A percentile compares a stretch with the other conserved stretches of the same genome.
Evolutionary conservation across 1,140 invertebrate genomes (phyloP).

Genomic region (Latrodectus geometricus): DNA sequence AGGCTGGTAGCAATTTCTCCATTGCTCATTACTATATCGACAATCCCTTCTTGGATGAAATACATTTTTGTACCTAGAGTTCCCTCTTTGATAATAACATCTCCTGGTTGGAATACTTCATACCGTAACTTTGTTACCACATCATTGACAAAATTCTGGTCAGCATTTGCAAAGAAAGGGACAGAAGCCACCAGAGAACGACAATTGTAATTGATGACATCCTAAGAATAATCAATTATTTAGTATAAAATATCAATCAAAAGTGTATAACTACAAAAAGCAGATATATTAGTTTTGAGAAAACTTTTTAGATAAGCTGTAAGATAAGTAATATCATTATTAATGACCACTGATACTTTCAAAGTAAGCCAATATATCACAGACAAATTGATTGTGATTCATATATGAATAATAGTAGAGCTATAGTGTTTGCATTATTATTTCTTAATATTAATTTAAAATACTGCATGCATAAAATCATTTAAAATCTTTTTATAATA

Average conservation of each 20-base stretch:
- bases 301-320: background rate
- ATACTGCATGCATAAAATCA: too few species aligned
- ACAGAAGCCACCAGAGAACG: conserved; percentile 96
- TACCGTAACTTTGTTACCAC: conserved; percentile 97
- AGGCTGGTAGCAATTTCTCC: conserved; percentile 96
- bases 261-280: background rate
- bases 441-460: too few species aligned
- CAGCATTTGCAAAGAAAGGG: conserved; percentile 97
- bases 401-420: too few species aligned
- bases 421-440: too few species aligned
- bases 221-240: conserved; percentile 71
- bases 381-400: too few species aligned
- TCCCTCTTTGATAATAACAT: conserved; percentile 97
- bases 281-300: background rate
- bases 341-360: too few species aligned
- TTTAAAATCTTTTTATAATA: too few species aligned
- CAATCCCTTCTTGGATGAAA: conserved; percentile 98
- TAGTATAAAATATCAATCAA: background rate
- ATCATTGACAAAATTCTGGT: conserved; percentile 97
- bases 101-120: conserved; percentile 98
- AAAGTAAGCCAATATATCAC: too few species aligned
- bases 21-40: conserved; percentile 96
- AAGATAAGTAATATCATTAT: too few species aligned
- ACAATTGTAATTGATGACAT: conserved; percentile 99
- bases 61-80: conserved; percentile 99